Base-by-base conservation (phyloP, 2,888 invertebrate species). In the Melipona bicolor region DNA sequence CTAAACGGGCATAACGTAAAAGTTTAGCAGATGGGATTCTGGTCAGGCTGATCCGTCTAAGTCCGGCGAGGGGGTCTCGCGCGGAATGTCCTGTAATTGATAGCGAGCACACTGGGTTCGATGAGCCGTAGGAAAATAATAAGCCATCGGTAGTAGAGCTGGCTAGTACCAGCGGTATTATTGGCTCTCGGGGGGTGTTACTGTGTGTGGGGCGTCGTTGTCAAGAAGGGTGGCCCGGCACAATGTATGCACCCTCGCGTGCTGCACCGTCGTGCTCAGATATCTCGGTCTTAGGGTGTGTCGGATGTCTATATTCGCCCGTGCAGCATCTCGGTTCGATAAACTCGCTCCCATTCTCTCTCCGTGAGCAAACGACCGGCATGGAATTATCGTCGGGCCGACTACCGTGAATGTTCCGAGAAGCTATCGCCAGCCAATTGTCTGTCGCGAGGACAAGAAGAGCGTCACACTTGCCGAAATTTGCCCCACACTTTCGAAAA, bases 61-160 rank as follows among this genome's bases (percentile, higher is more conserved):
- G 91, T 91, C 89, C 87, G 79, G 56, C 50, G 77, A 85, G 87
- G 82, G 73, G 84, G 86, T 70, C 80, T 89, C 87, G 89, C 88
- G 81, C 87, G 93, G 92, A 93, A 93, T 92, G 91, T 92, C 91
- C 89, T 92, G 94, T 94, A 94, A 94, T 94, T 94, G 94, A 94
- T 94, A 94, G 94, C 91, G 89, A 87, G 91, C 92, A 93, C 92
- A 93, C 88, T 91, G 91, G 91, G 93, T 90, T 93, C 94, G 92
- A 94, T 94, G 94, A 94, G 93, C 93, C 94, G 93, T 94, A 94
- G 91, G 92, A 94, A 94, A 94, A 94, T 94, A 94, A 94, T 94
- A 94, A 94, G 94, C 93, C 93, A 72, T 89, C 84, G 43, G 90
- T 90, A 91, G 90, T 88, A 85, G 43, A 43, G 87, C 88, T 83